A percentile compares a stretch with the other conserved stretches of the same genome.
Evolutionary conservation across 37 sponge, comb jelly and placozoan genomes (phyloP).

Genomic region (Hormiphora californensis): DNA sequence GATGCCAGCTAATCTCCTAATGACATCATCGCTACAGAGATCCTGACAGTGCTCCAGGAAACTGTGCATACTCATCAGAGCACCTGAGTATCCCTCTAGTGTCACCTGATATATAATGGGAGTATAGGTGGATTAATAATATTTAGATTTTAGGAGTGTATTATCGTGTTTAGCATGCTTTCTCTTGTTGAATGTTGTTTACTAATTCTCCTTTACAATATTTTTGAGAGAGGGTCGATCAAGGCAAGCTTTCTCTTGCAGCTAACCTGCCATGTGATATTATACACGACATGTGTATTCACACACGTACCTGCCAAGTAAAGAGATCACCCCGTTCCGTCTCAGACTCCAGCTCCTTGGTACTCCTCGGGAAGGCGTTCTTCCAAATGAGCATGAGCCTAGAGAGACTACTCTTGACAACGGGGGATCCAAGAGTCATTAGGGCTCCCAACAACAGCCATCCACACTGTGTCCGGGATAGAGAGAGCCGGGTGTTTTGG

Average conservation of each 20-base stretch:
- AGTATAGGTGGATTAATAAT: not conserved
- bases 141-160: no score
- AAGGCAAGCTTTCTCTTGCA: no score
- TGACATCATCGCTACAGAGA: slow-evolving; percentile 72
- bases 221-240: no score
- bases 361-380: slow-evolving; percentile 80
- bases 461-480: slow-evolving; percentile 64
- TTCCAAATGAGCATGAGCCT: slow-evolving; percentile 73
- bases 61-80: slow-evolving; percentile 71
- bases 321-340: slow-evolving; percentile 59
- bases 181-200: no score
- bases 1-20: slow-evolving; percentile 60
- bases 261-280: no score
- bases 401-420: slow-evolving; percentile 71
- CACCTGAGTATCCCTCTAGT: slow-evolving; percentile 77
- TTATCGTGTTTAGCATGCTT: no score
- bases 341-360: slow-evolving; percentile 80
- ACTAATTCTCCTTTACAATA: no score
- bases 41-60: slow-evolving; percentile 77
- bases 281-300: no score
- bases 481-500: slow-evolving; percentile 59
- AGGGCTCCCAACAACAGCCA: slow-evolving; percentile 86
- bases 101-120: slow-evolving; percentile 12
- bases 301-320: slow-evolving; percentile 61
- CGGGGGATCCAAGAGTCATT: slow-evolving; percentile 76